Conservation (phyloP, 2,888 invertebrate genomes). For the Lepidochitona cinerea region DNA sequence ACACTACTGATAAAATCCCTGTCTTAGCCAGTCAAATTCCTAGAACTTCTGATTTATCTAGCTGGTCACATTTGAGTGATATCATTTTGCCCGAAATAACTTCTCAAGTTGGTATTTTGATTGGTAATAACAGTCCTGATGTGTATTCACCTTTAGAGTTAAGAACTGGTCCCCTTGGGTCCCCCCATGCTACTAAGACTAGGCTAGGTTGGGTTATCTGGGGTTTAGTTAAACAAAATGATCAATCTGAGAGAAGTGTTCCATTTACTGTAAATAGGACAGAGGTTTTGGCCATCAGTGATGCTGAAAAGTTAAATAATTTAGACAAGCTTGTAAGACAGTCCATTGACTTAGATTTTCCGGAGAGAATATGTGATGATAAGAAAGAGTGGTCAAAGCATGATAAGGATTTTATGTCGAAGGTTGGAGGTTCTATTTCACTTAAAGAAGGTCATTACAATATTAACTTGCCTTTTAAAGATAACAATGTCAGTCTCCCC, state of each 20-base stretch:
- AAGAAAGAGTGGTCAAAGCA: not conserved
- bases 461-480: not conserved
- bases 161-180: not conserved
- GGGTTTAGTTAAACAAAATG: not conserved
- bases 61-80: too few relatives aligned
- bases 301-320: not conserved
- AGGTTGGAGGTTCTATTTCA: not conserved
- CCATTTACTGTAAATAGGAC: not conserved
- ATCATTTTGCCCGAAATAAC: not conserved
- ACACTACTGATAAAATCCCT: not conserved
- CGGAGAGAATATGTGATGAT: not conserved
- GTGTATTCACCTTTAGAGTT: not conserved
- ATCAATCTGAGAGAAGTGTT: not conserved
- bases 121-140: not conserved
- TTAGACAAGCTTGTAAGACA: not conserved
- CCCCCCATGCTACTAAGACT: not conserved
- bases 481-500: not conserved
- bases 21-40: not conserved
- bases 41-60: not conserved
- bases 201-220: not conserved
- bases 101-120: not conserved
- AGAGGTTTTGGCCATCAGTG: not conserved
- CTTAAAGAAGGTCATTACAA: too few relatives aligned
- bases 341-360: not conserved
- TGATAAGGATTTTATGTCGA: not conserved